Percentiles rank a stretch among this genome's conserved stretches.
phyloP scores from a whole-genome alignment of 2,888 invertebrate genomes.

The Trichogramma evanescens region DNA sequence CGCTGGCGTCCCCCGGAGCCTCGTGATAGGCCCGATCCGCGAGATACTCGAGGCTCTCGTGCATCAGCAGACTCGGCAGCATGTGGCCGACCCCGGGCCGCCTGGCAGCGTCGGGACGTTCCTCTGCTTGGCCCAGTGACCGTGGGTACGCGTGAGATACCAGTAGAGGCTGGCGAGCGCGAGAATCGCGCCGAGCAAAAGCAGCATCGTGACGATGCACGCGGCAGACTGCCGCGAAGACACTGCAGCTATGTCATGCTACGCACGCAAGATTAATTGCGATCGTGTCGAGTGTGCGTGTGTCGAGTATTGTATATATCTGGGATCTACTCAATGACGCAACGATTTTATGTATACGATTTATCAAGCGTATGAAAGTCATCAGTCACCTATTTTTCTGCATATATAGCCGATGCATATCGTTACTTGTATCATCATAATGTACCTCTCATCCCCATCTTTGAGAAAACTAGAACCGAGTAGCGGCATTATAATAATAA shows the following conservation, averaged over 20 bases:
- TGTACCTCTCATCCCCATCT: too few relatives aligned
- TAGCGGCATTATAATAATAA: too few relatives aligned
- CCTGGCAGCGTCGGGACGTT: slow-evolving; percentile 12
- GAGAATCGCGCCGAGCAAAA: background rate
- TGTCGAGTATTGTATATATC: too few relatives aligned
- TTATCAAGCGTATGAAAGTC: background rate
- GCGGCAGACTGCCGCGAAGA: background rate
- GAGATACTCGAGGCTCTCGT: slow-evolving; percentile 3
- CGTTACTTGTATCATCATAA: too few relatives aligned
- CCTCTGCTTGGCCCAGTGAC: slow-evolving; percentile 13
- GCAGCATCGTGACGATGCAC: slow-evolving; percentile 5
- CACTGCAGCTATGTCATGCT: too few relatives aligned
- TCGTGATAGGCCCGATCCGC: slow-evolving; percentile 5
- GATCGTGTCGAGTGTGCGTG: too few relatives aligned
- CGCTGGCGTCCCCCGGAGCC: background rate
- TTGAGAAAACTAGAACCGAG: too few relatives aligned
- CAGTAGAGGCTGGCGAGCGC: slow-evolving; percentile 15
- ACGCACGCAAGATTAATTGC: too few relatives aligned
- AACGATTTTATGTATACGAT: background rate
- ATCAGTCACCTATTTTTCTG: too few relatives aligned
- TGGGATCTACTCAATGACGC: background rate
- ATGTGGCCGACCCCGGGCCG: slow-evolving; percentile 18
- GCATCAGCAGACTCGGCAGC: slow-evolving; percentile 4
- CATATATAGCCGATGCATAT: too few relatives aligned
- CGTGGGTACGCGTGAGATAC: slow-evolving; percentile 12